Evolutionary conservation across 2,888 invertebrate genomes (phyloP).

Genomic region (Beris chalybata): DNA sequence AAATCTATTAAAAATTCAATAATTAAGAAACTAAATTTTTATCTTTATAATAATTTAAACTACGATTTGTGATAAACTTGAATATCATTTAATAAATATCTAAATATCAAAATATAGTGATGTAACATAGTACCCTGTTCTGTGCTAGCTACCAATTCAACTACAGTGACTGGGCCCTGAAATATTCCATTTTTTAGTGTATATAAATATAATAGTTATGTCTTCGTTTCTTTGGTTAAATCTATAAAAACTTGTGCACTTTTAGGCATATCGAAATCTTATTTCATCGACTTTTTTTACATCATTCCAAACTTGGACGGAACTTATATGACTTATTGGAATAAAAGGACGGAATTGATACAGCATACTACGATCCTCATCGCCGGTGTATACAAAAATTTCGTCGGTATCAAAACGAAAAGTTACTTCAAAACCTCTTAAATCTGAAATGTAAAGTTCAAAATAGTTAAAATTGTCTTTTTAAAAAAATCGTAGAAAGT

Average conservation of each 20-base stretch:
- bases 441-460: too few species aligned
- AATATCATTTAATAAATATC: too few species aligned
- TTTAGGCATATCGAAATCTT: constrained; percentile 43
- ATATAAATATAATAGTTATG: not conserved
- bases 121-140: not conserved
- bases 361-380: constrained; percentile 28
- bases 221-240: not conserved
- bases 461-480: too few species aligned
- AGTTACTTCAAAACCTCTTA: constrained; percentile 47
- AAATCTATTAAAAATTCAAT: too few species aligned
- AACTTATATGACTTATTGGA: constrained; percentile 48
- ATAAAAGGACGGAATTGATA: constrained; percentile 12
- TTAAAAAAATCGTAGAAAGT: too few species aligned
- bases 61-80: too few species aligned
- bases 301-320: constrained; percentile 55
- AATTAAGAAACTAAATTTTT: too few species aligned
- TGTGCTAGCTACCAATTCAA: not conserved
- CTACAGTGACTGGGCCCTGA: not conserved
- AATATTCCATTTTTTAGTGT: not conserved
- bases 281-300: constrained; percentile 50
- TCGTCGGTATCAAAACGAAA: constrained; percentile 46
- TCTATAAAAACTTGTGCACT: too few species aligned
- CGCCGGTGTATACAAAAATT: constrained; percentile 45
- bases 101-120: not conserved
- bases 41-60: too few species aligned